Conservation (phyloP, 2,888 invertebrate species). For the Protophormia terraenovae region DNA sequence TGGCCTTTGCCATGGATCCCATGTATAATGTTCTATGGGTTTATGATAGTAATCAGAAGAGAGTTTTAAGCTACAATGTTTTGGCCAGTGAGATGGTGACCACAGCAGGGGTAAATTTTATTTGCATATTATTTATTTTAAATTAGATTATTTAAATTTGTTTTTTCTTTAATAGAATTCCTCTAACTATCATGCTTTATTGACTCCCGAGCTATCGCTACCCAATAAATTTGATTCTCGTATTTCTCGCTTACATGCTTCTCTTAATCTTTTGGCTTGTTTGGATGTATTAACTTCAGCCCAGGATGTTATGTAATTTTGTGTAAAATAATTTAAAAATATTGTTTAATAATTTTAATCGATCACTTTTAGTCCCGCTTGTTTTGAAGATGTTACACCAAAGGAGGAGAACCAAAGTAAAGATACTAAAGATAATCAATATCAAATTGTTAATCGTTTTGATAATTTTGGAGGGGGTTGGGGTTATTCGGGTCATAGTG, state of each 20-base stretch:
- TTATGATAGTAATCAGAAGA: conserved; percentile 85
- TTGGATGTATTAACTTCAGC: conserved; percentile 93
- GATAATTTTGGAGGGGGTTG: conserved; percentile 98
- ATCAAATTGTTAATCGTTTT: conserved; percentile 89
- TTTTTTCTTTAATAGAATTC: conserved; percentile 74
- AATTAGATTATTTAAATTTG: neutral
- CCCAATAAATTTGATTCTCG: conserved; percentile 87
- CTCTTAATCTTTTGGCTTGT: conserved; percentile 93
- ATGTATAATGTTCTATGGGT: conserved; percentile 97
- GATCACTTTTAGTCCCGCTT: conserved; percentile 76
- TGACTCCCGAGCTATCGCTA: conserved; percentile 91
- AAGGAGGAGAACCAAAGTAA: conserved; percentile 77
- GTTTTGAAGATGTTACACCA: conserved; percentile 79
- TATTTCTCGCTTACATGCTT: conserved; percentile 93
- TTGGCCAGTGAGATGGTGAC: conserved; percentile 87
- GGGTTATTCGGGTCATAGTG: conserved; percentile 98
- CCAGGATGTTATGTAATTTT: conserved; percentile 85
- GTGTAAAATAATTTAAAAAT: neutral
- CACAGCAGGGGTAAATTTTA: conserved; percentile 73
- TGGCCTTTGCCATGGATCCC: conserved; percentile 87
- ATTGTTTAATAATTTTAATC: neutral
- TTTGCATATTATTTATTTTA: neutral
- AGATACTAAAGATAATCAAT: conserved; percentile 78
- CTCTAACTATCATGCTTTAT: conserved; percentile 83
- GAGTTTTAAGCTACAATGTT: conserved; percentile 90